phyloP scores from a whole-genome alignment of 2,113 vertebrate species.

The Gracilinanus agilis region DNA sequence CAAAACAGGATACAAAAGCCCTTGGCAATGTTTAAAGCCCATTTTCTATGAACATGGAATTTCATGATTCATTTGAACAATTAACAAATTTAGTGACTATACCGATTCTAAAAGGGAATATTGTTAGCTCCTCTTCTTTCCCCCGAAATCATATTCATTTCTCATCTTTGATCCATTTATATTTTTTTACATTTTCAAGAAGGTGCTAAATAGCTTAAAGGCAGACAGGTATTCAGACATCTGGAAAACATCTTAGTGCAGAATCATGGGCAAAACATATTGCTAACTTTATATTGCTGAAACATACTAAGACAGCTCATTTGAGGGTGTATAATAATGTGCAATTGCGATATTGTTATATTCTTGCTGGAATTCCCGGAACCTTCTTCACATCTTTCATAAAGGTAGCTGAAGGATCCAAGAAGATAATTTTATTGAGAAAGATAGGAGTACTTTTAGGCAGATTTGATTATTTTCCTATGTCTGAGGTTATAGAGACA shows the following conservation, averaged over 20 bases:
- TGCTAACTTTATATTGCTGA: neutral
- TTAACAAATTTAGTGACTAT: neutral
- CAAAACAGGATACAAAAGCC: neutral
- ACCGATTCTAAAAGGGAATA: neutral
- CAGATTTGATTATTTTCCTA: neutral
- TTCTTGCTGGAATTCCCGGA: neutral
- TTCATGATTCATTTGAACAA: conserved; percentile 30
- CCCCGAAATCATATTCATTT: conserved; percentile 3
- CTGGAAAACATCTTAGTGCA: neutral
- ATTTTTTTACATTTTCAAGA: conserved; percentile 34
- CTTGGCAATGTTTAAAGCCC: neutral
- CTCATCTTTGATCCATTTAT: conserved; percentile 48
- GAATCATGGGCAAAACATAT: neutral
- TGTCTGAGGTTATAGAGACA: neutral
- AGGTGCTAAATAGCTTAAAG: neutral
- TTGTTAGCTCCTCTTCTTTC: conserved; percentile 30
- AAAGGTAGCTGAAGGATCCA: neutral
- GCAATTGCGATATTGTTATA: neutral
- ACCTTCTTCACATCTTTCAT: neutral
- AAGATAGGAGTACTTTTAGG: neutral
- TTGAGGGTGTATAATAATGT: neutral
- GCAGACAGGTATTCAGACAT: neutral
- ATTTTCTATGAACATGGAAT: neutral
- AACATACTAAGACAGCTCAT: neutral
- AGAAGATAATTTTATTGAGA: neutral